A percentile compares a stretch with the other conserved stretches of the same genome.
phyloP scores from a whole-genome alignment of 2,888 invertebrate genomes.

The Pachycephus smyrnensis region DNA sequence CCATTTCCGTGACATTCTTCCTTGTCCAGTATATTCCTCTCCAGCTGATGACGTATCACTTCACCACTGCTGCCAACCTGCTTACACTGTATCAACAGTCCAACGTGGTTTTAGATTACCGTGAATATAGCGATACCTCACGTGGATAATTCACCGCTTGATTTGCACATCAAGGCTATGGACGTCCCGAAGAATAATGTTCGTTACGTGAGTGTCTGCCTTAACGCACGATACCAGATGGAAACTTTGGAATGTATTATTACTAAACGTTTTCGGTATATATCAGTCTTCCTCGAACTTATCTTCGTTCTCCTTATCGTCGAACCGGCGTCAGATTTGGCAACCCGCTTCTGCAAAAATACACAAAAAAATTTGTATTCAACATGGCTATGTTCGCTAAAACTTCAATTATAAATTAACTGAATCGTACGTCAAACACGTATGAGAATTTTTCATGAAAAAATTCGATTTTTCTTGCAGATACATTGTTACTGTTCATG shows the following conservation, averaged over 20 bases:
- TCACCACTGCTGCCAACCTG: not conserved
- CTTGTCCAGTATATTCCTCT: conserved; percentile 48
- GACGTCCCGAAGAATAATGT: not conserved
- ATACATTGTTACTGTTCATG: too few species aligned
- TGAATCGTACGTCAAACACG: too few species aligned
- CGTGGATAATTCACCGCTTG: not conserved
- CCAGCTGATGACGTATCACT: not conserved
- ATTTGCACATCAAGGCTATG: not conserved
- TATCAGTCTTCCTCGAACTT: not conserved
- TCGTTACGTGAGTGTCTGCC: not conserved
- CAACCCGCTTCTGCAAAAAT: not conserved
- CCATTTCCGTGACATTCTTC: conserved; percentile 55
- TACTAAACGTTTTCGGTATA: not conserved
- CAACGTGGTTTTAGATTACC: not conserved
- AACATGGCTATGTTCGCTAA: too few species aligned
- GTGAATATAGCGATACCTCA: not conserved
- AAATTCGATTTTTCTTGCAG: too few species aligned
- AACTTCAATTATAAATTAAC: too few species aligned
- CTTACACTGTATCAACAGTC: not conserved
- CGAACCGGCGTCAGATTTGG: not conserved
- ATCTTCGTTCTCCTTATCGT: not conserved
- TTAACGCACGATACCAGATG: not conserved
- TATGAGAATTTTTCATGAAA: too few species aligned
- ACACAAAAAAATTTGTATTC: not conserved
- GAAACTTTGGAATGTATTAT: not conserved